These are phyloP conservation scores for Loriculus beryllinus DNA, from an alignment of 2,797 vertebrate species.

Conservation along the genomic window DNA sequence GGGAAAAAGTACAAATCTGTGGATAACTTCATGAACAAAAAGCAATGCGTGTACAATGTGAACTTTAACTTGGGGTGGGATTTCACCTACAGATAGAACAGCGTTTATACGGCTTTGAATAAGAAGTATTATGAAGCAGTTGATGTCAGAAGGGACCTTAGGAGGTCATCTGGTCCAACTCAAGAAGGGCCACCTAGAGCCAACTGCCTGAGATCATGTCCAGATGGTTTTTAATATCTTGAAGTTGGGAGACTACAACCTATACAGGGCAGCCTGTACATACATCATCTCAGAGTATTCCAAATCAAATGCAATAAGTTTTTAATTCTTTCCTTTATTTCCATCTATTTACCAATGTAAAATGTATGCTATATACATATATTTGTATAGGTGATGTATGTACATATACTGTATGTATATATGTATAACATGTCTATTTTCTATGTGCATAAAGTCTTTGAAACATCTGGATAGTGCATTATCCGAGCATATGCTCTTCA, in stretches of 20 bases:
- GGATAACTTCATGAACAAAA: background rate
- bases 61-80: background rate
- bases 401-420: background rate
- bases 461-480: slow-evolving; percentile 32
- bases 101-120: background rate
- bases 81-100: background rate
- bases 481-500: background rate
- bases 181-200: background rate
- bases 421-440: background rate
- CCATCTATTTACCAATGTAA: slow-evolving; percentile 8
- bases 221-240: background rate
- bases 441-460: background rate
- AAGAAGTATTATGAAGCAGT: background rate
- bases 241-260: background rate
- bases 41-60: background rate
- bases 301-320: background rate
- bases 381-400: background rate
- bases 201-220: rapidly evolving
- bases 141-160: background rate
- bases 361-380: background rate
- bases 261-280: background rate
- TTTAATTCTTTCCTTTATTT: slow-evolving; percentile 11
- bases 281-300: background rate
- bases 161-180: background rate
- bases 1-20: background rate